A percentile compares a stretch with the other conserved stretches of the same genome.
Conservation (phyloP, 2,797 vertebrate genomes). For the Notoglanidium macrostoma region DNA sequence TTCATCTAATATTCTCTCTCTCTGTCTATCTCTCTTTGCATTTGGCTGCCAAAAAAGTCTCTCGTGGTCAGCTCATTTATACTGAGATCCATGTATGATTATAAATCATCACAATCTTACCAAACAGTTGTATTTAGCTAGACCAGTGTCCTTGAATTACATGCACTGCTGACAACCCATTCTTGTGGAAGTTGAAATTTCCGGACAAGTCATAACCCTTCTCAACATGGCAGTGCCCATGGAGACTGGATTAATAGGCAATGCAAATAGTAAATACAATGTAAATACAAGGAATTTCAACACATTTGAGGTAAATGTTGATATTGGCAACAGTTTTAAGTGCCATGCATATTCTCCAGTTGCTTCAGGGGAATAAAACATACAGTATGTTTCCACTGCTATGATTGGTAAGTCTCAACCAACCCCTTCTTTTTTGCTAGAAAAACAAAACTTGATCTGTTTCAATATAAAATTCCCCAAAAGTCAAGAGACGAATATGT, state of each 20-base stretch:
- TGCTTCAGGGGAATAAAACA: too few species aligned
- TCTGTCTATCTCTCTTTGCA: background rate
- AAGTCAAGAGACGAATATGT: too few species aligned
- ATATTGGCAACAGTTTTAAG: too few species aligned
- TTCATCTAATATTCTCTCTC: background rate
- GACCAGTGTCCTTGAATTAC: background rate
- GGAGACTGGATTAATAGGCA: too few species aligned
- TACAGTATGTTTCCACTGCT: background rate
- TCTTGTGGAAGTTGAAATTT: background rate
- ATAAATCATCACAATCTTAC: background rate
- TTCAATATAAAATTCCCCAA: background rate
- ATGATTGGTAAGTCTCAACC: background rate
- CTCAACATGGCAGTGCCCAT: background rate
- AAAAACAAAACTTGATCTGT: background rate
- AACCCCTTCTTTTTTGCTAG: background rate
- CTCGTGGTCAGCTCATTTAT: background rate
- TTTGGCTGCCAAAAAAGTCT: background rate
- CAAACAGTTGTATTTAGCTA: background rate
- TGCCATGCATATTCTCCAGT: background rate
- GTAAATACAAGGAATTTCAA: too few species aligned
- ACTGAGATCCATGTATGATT: background rate
- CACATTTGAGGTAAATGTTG: too few species aligned
- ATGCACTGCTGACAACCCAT: background rate
- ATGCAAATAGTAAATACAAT: too few species aligned
- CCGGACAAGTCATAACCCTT: too few species aligned